Conservation (phyloP, 2,113 vertebrate species). For the Dasyurus viverrinus region DNA sequence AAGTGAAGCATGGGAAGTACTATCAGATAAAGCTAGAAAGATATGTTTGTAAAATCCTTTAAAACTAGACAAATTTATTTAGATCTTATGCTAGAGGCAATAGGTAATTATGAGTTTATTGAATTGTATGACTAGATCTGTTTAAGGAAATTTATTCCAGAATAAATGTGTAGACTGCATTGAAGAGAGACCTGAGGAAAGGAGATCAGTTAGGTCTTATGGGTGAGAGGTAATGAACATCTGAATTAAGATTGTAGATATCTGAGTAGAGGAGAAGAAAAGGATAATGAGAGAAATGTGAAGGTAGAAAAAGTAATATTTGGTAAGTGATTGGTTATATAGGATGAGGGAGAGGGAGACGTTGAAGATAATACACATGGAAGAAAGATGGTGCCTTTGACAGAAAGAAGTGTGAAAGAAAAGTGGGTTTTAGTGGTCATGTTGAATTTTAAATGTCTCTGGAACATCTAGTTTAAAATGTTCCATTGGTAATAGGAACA, state of each 20-base stretch:
- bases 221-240: background rate
- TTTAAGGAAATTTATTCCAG: constrained; percentile 6
- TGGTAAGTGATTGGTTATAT: background rate
- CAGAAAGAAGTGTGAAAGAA: background rate
- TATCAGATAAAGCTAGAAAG: background rate
- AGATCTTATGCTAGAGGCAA: constrained; percentile 7
- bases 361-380: background rate
- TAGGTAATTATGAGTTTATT: background rate
- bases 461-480: background rate
- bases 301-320: background rate
- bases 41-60: background rate
- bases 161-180: background rate
- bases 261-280: background rate
- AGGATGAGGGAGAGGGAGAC: background rate
- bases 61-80: constrained; percentile 2
- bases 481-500: background rate
- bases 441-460: background rate
- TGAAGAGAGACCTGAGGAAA: background rate
- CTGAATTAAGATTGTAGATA: background rate
- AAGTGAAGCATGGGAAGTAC: background rate
- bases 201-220: background rate
- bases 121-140: constrained; percentile 30
- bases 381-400: background rate
- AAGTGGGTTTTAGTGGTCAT: background rate
- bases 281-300: background rate